Percentiles rank a stretch among this genome's conserved stretches.
Conservation (phyloP, 30 jellyfish, hydroid and myxozoan species). For the Hydractinia symbiolongicarpus region DNA sequence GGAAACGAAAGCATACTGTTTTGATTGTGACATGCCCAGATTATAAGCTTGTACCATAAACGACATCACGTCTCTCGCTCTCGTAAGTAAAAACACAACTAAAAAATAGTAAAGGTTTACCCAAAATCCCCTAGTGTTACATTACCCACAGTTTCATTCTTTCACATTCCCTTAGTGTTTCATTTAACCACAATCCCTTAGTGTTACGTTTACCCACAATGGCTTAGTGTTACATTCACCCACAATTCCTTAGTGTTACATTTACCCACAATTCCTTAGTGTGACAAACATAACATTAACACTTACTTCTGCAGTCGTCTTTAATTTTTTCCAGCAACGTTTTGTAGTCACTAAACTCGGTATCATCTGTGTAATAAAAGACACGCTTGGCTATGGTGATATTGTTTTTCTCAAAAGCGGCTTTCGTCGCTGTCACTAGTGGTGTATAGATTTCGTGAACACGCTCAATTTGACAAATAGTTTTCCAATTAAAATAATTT, state of each 20-base stretch:
- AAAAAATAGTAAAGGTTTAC: not conserved
- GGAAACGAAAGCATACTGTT: conserved; percentile 55
- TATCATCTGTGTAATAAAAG: conserved; percentile 39
- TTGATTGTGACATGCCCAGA: conserved; percentile 47
- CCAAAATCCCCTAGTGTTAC: too few relatives aligned
- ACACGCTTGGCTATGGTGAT: conserved; percentile 40
- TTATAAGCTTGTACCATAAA: conserved; percentile 54
- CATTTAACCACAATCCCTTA: too few relatives aligned
- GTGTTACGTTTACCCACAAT: too few relatives aligned
- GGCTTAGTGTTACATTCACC: too few relatives aligned
- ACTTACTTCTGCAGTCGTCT: conserved; percentile 69
- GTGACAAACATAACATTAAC: not conserved
- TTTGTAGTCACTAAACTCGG: conserved; percentile 18
- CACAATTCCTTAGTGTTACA: too few relatives aligned
- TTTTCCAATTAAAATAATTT: conserved; percentile 59
- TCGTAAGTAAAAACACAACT: conserved; percentile 63
- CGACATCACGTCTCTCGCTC: conserved; percentile 36
- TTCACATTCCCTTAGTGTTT: too few relatives aligned
- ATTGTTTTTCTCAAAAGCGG: conserved; percentile 36
- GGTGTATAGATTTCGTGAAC: conserved; percentile 51
- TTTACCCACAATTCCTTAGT: too few relatives aligned
- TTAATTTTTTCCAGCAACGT: conserved; percentile 26
- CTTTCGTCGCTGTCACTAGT: conserved; percentile 41
- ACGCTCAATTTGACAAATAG: conserved; percentile 58
- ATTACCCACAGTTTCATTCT: too few relatives aligned